These are phyloP conservation scores for Parasteatoda tepidariorum DNA, from an alignment of 1,140 invertebrate species.

Conservation along the genomic window DNA sequence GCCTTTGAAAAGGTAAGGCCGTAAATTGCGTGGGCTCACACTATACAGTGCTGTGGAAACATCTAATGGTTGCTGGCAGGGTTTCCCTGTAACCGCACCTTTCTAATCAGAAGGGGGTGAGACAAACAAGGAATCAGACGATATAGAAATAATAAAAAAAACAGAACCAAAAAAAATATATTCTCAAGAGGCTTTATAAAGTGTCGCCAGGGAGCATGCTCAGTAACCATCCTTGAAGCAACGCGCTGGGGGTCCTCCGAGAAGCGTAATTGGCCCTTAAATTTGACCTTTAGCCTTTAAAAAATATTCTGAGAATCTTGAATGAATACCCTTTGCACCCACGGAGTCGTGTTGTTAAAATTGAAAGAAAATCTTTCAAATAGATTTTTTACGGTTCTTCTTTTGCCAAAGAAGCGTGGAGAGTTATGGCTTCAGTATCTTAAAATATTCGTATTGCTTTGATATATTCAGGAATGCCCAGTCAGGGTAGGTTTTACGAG, in stretches of 20 bases:
- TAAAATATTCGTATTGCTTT: too few species aligned
- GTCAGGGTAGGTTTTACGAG: too few species aligned
- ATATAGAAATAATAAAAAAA: conserved; percentile 9
- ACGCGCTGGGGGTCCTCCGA: conserved; percentile 12
- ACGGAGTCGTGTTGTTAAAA: background rate
- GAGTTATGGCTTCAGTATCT: too few species aligned
- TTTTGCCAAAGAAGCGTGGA: too few species aligned
- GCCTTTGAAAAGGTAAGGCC: background rate
- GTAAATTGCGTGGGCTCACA: conserved; percentile 24
- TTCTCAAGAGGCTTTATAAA: background rate
- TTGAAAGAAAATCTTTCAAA: background rate
- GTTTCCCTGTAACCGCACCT: background rate
- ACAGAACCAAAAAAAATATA: background rate
- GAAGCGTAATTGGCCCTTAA: conserved; percentile 49
- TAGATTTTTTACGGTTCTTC: background rate
- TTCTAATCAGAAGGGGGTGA: background rate
- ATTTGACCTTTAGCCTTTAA: conserved; percentile 31
- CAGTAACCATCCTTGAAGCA: background rate
- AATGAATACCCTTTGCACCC: conserved; percentile 23
- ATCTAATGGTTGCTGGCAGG: background rate
- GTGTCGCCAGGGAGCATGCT: background rate
- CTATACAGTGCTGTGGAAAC: background rate
- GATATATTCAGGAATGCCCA: too few species aligned
- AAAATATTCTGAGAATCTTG: background rate
- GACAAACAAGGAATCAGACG: conserved; percentile 20